These are phyloP conservation scores for Cantharis flavilabris DNA, from an alignment of 2,888 invertebrate species.

Conservation along the genomic window DNA sequence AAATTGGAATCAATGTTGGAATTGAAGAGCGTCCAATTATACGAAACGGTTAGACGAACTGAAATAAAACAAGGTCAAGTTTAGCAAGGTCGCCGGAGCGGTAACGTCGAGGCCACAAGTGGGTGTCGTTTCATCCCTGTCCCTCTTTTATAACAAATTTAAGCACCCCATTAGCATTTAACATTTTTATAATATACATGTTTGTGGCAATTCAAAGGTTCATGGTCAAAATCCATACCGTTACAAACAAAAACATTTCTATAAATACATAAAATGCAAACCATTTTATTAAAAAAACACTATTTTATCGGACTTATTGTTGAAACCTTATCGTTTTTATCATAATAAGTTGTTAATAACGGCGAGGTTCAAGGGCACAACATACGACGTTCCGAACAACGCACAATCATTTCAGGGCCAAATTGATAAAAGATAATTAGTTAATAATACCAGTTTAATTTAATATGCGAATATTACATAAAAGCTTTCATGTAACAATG, in stretches of 20 bases:
- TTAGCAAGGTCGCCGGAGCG: conserved; percentile 52
- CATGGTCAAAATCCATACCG: conserved; percentile 18
- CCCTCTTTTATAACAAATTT: conserved; percentile 23
- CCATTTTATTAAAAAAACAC: background rate
- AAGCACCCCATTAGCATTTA: conserved; percentile 27
- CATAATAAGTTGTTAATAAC: conserved; percentile 18
- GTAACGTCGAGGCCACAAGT: conserved; percentile 45
- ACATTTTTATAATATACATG: conserved; percentile 28
- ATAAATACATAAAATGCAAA: conserved; percentile 21
- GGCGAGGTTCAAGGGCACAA: conserved; percentile 22
- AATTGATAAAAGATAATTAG: conserved; percentile 52
- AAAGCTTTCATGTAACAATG: conserved; percentile 32
- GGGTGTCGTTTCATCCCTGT: conserved; percentile 37
- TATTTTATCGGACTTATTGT: background rate
- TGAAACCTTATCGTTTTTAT: background rate
- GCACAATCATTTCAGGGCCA: conserved; percentile 50
- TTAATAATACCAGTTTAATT: conserved; percentile 49
- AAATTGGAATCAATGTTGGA: conserved; percentile 16
- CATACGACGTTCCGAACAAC: conserved; percentile 31
- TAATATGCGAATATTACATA: conserved; percentile 46
- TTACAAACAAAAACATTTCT: conserved; percentile 1
- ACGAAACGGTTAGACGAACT: conserved; percentile 41
- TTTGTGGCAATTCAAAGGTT: conserved; percentile 24
- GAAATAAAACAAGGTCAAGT: conserved; percentile 59
- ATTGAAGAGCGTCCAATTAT: conserved; percentile 25